Evolutionary conservation across 1,140 invertebrate genomes (phyloP).

Genomic region (Notospermus geniculatus): DNA sequence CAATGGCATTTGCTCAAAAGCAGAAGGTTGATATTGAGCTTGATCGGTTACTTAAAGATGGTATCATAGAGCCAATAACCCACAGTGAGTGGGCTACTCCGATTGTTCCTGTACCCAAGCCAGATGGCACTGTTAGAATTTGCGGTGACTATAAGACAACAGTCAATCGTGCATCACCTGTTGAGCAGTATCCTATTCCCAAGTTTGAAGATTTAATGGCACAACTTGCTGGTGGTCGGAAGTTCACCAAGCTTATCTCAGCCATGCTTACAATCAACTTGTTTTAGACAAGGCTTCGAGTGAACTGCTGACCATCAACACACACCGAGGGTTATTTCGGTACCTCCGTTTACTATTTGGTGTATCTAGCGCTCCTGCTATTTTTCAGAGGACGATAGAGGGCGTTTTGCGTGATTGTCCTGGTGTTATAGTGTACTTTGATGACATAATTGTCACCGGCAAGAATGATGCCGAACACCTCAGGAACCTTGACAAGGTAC

Average conservation of each 20-base stretch:
- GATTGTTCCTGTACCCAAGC: too few species aligned
- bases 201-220: constrained; percentile 34
- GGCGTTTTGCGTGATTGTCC: constrained; percentile 33
- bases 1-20: too few species aligned
- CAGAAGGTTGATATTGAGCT: too few species aligned
- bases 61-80: not conserved
- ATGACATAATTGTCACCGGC: constrained; percentile 30
- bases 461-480: constrained; percentile 18
- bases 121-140: too few species aligned
- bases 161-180: constrained; percentile 39
- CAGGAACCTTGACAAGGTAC: constrained; percentile 10
- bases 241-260: constrained; percentile 37
- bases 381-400: constrained; percentile 59
- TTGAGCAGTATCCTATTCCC: constrained; percentile 35
- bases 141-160: too few species aligned
- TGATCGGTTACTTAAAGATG: too few species aligned
- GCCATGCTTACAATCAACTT: constrained; percentile 33
- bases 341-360: too few species aligned
- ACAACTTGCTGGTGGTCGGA: constrained; percentile 31
- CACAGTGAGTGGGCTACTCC: constrained; percentile 12
- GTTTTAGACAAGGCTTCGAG: constrained; percentile 8
- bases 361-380: too few species aligned
- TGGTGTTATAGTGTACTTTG: constrained; percentile 14
- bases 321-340: constrained; percentile 53
- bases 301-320: constrained; percentile 34